Percentiles rank a stretch among this genome's conserved stretches.
Evolutionary conservation across 2,888 invertebrate species (phyloP).

Genomic region (Calameuta idolon): DNA sequence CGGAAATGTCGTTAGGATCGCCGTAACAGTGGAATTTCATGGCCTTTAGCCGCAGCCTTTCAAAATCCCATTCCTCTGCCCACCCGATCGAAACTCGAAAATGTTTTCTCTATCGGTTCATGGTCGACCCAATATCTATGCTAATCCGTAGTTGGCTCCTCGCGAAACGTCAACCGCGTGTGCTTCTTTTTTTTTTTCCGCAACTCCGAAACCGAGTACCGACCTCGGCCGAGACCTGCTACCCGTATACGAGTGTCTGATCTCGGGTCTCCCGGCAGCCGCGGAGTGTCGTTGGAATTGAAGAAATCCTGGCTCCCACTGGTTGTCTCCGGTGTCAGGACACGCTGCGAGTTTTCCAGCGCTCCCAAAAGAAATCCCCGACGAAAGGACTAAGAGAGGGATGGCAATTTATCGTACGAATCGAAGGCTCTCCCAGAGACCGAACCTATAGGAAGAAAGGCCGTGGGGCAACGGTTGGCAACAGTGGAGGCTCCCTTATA

Average conservation of each 20-base stretch:
- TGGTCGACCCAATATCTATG: conserved; percentile 51
- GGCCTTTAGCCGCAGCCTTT: not conserved
- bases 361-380: not conserved
- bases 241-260: not conserved
- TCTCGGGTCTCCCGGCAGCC: not conserved
- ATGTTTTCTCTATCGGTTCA: conserved; percentile 39
- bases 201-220: conserved; percentile 12
- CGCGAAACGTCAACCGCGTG: conserved; percentile 20
- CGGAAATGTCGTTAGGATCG: not conserved
- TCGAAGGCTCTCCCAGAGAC: not conserved
- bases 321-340: not conserved
- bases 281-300: not conserved
- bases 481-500: not conserved
- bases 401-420: not conserved
- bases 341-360: not conserved
- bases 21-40: not conserved
- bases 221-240: not conserved
- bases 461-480: not conserved
- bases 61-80: not conserved
- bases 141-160: conserved; percentile 46
- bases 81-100: not conserved
- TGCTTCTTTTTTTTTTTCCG: conserved; percentile 2
- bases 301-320: not conserved
- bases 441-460: not conserved
- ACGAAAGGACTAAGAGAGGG: not conserved